Base-by-base conservation (phyloP, 2,797 vertebrate species). In the Lepus townsendii region DNA sequence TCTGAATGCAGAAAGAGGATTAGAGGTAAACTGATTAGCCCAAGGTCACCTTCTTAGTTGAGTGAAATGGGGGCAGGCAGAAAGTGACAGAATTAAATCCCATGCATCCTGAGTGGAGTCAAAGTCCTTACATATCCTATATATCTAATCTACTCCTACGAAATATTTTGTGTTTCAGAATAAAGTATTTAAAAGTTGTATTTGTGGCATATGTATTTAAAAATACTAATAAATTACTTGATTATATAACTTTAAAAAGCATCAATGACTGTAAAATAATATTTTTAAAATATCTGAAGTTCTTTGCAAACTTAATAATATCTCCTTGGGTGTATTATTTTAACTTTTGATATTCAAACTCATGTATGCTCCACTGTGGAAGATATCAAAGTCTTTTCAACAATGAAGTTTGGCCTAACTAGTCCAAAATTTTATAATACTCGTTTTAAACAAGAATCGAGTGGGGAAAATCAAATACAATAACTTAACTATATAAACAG, bases 391-490 rank as follows among this genome's bases (percentile, higher is more conserved):
- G 35, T 50, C 38, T 75, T 94, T 95, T 84, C 91, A 72, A 71
- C 5, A 92, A 89, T 65, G 83, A 84, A 20, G 7, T 75, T 82
- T 57, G 54, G 54, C 54, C 9, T 35, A 90, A 32, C 13, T 17
- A 78, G 14, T 88, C 1, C 84, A 90, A 89, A 78, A 73, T 68
- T 13, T 42, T 89, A 1, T 19, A 79, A 85, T 90, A 19, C 32
- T 95, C 65, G 88, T 88, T 86, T 87, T 87, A 95, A 72, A 68
- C 68, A n/a, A 79, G 32, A 96, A 85, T 80, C 83, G 80, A 93
- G 65, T 32, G 5, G 35, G 14, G 5, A 82, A 47, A 95, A 71
- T 80, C 16, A 78, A 83, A 91, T 62, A 26, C 2, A 13, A 38
- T 80, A 68, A 78, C 27, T 63, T 89, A 79, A 54, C 30, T 54